Percentiles rank a stretch among this genome's conserved stretches.
Evolutionary conservation across 2,888 invertebrate species (phyloP).

Genomic region (Acrobasis consociella): DNA sequence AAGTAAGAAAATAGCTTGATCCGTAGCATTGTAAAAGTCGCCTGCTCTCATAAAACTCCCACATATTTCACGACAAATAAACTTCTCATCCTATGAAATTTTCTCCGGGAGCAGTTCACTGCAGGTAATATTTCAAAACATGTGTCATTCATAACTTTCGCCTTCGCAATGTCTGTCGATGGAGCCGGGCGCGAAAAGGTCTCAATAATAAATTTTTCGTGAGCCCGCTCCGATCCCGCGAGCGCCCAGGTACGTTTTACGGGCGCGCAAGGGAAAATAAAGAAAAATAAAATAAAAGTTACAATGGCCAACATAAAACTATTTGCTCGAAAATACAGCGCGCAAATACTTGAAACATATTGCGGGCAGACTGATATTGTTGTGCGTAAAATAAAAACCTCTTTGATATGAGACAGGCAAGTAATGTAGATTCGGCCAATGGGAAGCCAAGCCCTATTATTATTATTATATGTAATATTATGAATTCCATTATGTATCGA

Average conservation of each 20-base stretch:
- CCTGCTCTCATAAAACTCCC: conserved; percentile 77
- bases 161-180: conserved; percentile 83
- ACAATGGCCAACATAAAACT: conserved; percentile 81
- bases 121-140: conserved; percentile 83
- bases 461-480: too few species aligned
- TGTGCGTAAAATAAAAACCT: conserved; percentile 41
- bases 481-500: too few species aligned
- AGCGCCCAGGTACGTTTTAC: conserved; percentile 81
- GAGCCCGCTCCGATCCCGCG: conserved; percentile 77
- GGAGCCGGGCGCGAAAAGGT: conserved; percentile 79
- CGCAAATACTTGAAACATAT: conserved; percentile 60
- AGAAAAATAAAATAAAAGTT: conserved; percentile 83
- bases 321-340: conserved; percentile 70
- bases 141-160: conserved; percentile 83
- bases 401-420: conserved; percentile 26
- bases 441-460: too few species aligned
- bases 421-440: not conserved
- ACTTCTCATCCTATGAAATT: conserved; percentile 80
- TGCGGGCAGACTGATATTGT: conserved; percentile 46
- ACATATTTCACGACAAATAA: conserved; percentile 82
- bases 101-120: conserved; percentile 73
- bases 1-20: conserved; percentile 74
- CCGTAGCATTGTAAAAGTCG: conserved; percentile 76
- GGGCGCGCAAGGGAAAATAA: conserved; percentile 81
- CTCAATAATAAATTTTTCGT: conserved; percentile 82